phyloP scores from a whole-genome alignment of 2,797 vertebrate genomes.

The Enteromius radiatus region DNA sequence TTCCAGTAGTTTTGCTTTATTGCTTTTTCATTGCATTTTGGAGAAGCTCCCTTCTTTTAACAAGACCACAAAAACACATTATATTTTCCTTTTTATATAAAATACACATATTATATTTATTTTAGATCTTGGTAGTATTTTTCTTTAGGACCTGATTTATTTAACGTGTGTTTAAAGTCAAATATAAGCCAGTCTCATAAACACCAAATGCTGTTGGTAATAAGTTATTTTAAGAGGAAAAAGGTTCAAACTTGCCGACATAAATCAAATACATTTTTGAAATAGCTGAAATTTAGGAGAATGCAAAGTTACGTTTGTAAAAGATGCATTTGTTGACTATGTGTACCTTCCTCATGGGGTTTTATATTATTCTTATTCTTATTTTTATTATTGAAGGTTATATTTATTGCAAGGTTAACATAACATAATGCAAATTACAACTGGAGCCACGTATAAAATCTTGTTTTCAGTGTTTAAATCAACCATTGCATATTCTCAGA shows the following conservation, averaged over 20 bases:
- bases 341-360: background rate
- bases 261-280: background rate
- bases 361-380: background rate
- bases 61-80: background rate
- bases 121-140: background rate
- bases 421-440: background rate
- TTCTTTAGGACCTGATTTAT: background rate
- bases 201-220: too few relatives aligned
- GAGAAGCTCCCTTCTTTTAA: background rate
- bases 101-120: too few relatives aligned
- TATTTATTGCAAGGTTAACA: background rate
- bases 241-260: background rate
- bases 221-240: background rate
- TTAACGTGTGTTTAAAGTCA: background rate
- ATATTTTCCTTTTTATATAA: background rate
- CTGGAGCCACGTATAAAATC: background rate
- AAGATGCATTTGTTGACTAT: background rate
- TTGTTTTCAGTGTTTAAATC: background rate
- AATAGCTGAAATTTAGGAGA: background rate
- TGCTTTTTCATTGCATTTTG: background rate
- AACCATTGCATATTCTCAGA: background rate
- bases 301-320: background rate
- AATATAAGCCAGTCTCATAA: background rate
- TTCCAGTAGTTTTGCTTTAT: background rate
- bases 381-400: background rate